phyloP scores from a whole-genome alignment of 92 coral and sea anemone species.

The Parazoanthus darwini region DNA sequence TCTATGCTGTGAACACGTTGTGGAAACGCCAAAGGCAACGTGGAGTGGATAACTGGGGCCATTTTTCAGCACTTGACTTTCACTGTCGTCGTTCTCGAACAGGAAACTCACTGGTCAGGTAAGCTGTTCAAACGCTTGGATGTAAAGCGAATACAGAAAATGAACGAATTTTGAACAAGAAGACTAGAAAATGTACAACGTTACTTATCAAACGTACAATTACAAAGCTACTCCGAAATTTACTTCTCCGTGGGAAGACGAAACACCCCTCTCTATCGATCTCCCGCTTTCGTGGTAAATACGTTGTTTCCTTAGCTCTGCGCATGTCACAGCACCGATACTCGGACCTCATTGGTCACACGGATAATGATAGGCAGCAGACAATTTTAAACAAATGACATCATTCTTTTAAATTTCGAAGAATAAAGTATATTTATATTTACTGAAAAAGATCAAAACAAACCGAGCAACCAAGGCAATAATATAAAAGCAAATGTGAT shows the following conservation, averaged over 20 bases:
- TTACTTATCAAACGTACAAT: background rate
- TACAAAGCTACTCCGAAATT: too few relatives aligned
- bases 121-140: too few relatives aligned
- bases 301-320: background rate
- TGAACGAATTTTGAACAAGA: background rate
- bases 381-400: constrained; percentile 7
- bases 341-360: constrained; percentile 23
- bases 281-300: background rate
- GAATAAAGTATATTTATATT: background rate
- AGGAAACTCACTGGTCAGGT: background rate
- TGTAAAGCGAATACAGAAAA: background rate
- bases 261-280: background rate
- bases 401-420: constrained; percentile 1
- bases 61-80: background rate
- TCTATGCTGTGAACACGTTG: constrained; percentile 17
- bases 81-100: background rate
- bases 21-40: background rate
- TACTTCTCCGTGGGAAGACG: background rate
- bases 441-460: background rate
- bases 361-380: constrained; percentile 15
- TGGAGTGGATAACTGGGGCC: constrained; percentile 3
- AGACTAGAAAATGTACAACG: background rate
- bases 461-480: background rate
- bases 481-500: too few relatives aligned
- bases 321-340: background rate